A percentile compares a stretch with the other conserved stretches of the same genome.
Evolutionary conservation across 2,888 invertebrate genomes (phyloP).

Genomic region (Oscheius onirici): DNA sequence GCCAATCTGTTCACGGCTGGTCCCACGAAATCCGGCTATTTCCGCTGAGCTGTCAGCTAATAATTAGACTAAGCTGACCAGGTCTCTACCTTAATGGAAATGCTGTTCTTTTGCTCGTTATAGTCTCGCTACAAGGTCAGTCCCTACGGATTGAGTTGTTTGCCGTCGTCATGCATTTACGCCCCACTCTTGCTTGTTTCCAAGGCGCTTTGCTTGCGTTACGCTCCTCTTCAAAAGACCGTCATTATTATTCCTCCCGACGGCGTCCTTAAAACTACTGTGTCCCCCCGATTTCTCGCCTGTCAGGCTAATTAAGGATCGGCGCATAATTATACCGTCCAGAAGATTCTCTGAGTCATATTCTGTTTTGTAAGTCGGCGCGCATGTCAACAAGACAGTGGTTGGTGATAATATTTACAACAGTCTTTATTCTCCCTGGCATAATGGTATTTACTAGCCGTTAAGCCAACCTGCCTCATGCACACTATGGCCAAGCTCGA

Average conservation of each 20-base stretch:
- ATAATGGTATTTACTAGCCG: too few relatives aligned
- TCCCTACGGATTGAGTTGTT: slow-evolving; percentile 28
- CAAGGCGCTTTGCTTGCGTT: slow-evolving; percentile 6
- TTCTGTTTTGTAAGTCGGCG: too few relatives aligned
- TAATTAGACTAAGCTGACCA: slow-evolving; percentile 5
- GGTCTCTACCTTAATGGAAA: slow-evolving; percentile 20
- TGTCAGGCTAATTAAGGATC: slow-evolving; percentile 24
- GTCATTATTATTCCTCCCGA: slow-evolving; percentile 13
- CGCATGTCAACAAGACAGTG: too few relatives aligned
- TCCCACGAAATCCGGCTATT: slow-evolving; percentile 16
- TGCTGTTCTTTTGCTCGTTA: slow-evolving; percentile 26
- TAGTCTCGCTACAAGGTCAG: slow-evolving; percentile 25
- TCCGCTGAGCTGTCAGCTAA: neutral
- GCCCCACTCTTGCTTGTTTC: slow-evolving; percentile 8
- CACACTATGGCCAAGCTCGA: too few relatives aligned
- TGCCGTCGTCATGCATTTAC: slow-evolving; percentile 20
- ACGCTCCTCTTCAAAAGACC: slow-evolving; percentile 6
- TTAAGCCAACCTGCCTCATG: too few relatives aligned
- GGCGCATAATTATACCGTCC: slow-evolving; percentile 20
- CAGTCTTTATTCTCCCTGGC: too few relatives aligned
- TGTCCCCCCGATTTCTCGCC: neutral
- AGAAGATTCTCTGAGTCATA: too few relatives aligned
- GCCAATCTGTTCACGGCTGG: slow-evolving; percentile 30
- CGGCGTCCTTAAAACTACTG: neutral
- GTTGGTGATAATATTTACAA: too few relatives aligned